Evolutionary conservation across 2,113 vertebrate species (phyloP), one percentile per base, ranked within the genome.

Genomic region (Cheilinus undulatus): DNA sequence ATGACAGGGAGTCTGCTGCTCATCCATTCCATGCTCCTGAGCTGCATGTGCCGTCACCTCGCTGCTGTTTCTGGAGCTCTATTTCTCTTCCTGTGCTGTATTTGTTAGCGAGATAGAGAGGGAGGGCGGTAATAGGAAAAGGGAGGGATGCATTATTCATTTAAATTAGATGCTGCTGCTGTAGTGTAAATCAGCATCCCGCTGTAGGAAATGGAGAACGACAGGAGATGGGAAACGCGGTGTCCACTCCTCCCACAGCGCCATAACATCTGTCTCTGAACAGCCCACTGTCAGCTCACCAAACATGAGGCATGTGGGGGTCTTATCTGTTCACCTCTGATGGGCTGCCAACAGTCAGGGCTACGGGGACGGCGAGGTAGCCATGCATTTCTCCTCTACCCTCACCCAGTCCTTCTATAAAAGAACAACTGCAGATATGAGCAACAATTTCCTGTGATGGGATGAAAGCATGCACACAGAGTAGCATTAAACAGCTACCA

Each of bases 301-400:
- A 76, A 88, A 87, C 80, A 68, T 50, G 65, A 75, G 74, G 78
- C 83, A 83, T 87, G 80, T 76, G 86, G 79, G 72, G 62, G 64
- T 63, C 78, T 86, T 88, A 86, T 88, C 87, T 82, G 72, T 61
- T 72, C 10, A 40, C 73, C 79, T 88, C 74, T 86, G 85, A 92
- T 89, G 78, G 68, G 69, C 69, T 86, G 88, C 89, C 91, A 92
- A 69, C 53, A 80, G 59, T 56, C 65, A 23, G 59, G 43, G 70
- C 58, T 67, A 52, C 46, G 57, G 84, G 82, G 72, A 65, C 63
- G 28, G 71, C 46, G 45, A 80, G 65, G 57, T 73, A 76, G 73
- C 50, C 76, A 62, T 42, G 77, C 83, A 66, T 50, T 51, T 3
- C 36, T 45, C 30, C 58, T 20, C 62, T 53, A 19, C 40, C 15